phyloP scores from a whole-genome alignment of 2,113 vertebrate genomes.

The Lophotis ruficrista region DNA sequence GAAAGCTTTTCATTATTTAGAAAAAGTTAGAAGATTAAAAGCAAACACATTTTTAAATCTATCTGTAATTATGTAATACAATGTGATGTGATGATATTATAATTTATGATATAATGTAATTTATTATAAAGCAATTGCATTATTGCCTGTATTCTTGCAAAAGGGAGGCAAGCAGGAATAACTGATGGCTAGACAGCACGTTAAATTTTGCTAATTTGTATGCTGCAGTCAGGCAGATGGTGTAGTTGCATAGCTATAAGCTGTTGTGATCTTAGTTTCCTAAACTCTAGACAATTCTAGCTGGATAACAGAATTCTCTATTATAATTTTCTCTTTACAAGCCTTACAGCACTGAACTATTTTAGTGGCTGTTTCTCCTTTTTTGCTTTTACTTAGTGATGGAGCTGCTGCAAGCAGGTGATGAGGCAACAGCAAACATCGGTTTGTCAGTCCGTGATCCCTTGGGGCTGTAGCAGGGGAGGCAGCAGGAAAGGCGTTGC shows the following conservation, averaged over 20 bases:
- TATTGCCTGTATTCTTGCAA: not conserved
- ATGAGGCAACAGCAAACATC: not conserved
- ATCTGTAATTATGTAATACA: not conserved
- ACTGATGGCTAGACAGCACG: accelerated
- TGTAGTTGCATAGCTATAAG: not conserved
- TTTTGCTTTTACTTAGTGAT: not conserved
- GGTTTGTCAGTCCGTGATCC: not conserved
- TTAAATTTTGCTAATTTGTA: not conserved
- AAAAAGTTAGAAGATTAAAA: not conserved
- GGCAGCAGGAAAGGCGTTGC: not conserved
- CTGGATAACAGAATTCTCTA: not conserved
- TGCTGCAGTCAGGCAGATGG: not conserved
- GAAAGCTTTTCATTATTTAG: not conserved
- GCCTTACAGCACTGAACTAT: not conserved
- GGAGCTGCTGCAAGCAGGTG: not conserved
- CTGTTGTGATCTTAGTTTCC: not conserved
- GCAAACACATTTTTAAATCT: not conserved
- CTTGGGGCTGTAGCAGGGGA: not conserved
- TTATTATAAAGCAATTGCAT: not conserved
- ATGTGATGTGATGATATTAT: not conserved
- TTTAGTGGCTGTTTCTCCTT: not conserved
- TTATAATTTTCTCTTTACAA: not conserved
- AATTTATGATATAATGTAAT: not conserved
- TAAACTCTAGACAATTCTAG: not conserved
- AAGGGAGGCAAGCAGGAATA: not conserved